Evolutionary conservation across 2,113 vertebrate genomes (phyloP).

Genomic region (Oncorhynchus keta): DNA sequence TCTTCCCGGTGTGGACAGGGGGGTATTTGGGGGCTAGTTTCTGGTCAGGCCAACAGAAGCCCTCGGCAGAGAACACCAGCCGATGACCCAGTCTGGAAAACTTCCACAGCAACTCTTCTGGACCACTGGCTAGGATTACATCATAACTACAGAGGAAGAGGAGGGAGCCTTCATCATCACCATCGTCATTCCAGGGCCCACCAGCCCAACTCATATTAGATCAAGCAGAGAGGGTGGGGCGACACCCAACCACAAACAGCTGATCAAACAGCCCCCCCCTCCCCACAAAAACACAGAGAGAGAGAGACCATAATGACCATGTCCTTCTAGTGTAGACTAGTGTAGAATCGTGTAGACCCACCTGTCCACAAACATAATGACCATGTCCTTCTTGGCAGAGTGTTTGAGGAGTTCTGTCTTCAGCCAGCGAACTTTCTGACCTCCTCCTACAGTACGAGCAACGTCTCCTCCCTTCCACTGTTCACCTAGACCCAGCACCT

Average conservation of each 20-base stretch:
- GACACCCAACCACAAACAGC: background rate
- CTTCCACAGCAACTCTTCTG: slow-evolving; percentile 73
- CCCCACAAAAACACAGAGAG: background rate
- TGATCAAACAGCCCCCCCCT: no score
- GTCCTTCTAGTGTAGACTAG: slow-evolving; percentile 45
- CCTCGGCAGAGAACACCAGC: slow-evolving; percentile 77
- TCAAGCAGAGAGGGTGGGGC: no score
- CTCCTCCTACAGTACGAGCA: slow-evolving; percentile 83
- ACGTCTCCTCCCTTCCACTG: slow-evolving; percentile 81
- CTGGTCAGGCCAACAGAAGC: slow-evolving; percentile 81
- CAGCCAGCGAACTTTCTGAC: slow-evolving; percentile 91
- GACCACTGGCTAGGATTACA: slow-evolving; percentile 73
- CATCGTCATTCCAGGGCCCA: no score
- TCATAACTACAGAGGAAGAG: slow-evolving; percentile 67
- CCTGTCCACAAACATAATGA: slow-evolving; percentile 91
- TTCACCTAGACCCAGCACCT: slow-evolving; percentile 72
- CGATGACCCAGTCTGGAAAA: slow-evolving; percentile 69
- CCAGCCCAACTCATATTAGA: no score
- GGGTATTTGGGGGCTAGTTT: slow-evolving; percentile 76
- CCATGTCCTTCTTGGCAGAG: slow-evolving; percentile 61
- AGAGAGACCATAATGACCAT: slow-evolving; percentile 73
- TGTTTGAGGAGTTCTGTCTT: slow-evolving; percentile 82
- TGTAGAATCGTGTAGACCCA: slow-evolving; percentile 29
- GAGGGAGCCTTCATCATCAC: no score
- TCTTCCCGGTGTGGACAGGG: slow-evolving; percentile 65